phyloP scores from a whole-genome alignment of 2,113 vertebrate species.

The Dascyllus trimaculatus region DNA sequence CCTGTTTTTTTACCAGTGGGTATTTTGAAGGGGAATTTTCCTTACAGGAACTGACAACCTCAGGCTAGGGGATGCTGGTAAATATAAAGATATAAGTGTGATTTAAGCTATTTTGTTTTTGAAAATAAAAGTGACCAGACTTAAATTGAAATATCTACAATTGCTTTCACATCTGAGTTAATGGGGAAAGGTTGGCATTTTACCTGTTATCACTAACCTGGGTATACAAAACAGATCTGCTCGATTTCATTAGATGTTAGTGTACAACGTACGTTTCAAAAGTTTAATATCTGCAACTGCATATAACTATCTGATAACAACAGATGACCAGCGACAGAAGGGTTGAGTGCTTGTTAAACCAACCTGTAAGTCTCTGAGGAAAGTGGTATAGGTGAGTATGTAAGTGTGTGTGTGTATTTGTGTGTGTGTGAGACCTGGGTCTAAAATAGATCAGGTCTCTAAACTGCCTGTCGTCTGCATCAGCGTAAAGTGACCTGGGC shows the following conservation, averaged over 20 bases:
- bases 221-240: conserved; percentile 1
- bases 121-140: neutral
- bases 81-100: neutral
- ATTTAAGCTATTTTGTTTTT: neutral
- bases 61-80: neutral
- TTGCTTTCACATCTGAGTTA: no score
- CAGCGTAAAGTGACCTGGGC: conserved; percentile 69
- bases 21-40: neutral
- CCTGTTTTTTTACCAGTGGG: neutral
- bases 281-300: neutral
- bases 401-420: neutral
- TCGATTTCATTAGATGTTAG: conserved; percentile 2
- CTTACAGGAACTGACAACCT: neutral
- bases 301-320: neutral
- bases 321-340: neutral
- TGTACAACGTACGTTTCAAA: neutral
- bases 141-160: no score
- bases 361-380: neutral
- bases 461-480: conserved; percentile 53
- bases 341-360: conserved; percentile 13
- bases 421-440: conserved; percentile 29
- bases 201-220: neutral
- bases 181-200: neutral
- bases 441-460: conserved; percentile 63
- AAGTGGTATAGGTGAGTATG: neutral